A percentile compares a stretch with the other conserved stretches of the same genome.
Evolutionary conservation across 2,797 vertebrate species (phyloP).

Genomic region (Allobates femoralis): DNA sequence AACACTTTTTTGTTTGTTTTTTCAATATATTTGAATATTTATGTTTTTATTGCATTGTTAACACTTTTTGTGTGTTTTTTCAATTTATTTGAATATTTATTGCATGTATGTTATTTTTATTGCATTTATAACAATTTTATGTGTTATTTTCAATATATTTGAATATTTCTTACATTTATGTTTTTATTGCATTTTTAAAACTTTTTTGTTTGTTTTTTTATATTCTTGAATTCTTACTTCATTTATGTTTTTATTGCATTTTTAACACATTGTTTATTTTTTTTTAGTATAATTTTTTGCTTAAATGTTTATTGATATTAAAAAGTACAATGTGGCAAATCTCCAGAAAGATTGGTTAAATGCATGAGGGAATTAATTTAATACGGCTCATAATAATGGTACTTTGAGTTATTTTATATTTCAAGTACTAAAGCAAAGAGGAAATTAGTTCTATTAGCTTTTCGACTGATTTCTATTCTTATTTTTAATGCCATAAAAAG

Average conservation of each 20-base stretch:
- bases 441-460: slow-evolving; percentile 48
- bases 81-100: too few species aligned
- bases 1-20: background rate
- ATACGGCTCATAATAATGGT: slow-evolving; percentile 1
- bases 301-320: too few species aligned
- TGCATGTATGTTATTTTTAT: too few species aligned
- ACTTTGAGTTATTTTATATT: slow-evolving; percentile 9
- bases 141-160: too few species aligned
- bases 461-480: slow-evolving; percentile 68
- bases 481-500: slow-evolving; percentile 69
- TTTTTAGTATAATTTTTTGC: background rate
- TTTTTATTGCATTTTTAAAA: too few species aligned
- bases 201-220: too few species aligned
- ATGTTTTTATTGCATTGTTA: background rate
- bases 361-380: background rate
- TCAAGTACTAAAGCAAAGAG: slow-evolving; percentile 28
- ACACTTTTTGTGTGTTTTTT: background rate
- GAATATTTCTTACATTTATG: too few species aligned
- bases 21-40: too few species aligned
- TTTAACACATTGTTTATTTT: background rate
- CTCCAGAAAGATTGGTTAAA: slow-evolving; percentile 7
- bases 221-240: too few species aligned
- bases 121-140: background rate
- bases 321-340: background rate
- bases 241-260: background rate